Base-by-base conservation (phyloP, 2,797 vertebrate species). In the Pterois miles region DNA sequence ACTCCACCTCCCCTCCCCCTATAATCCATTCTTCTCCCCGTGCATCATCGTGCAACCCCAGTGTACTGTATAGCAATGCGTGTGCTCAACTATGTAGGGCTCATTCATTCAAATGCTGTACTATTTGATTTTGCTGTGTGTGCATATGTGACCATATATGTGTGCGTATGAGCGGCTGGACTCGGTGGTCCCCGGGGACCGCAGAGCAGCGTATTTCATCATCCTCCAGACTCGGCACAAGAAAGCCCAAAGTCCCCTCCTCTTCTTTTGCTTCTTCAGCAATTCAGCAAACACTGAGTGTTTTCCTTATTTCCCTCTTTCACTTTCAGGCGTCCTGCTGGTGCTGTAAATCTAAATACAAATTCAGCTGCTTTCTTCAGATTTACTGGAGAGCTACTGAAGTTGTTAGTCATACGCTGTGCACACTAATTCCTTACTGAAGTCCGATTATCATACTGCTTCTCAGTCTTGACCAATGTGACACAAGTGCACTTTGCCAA, bases 181-280 rank as follows among this genome's bases (percentile, higher is more conserved):
- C 76, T 69, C 66, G 6, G 67, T 18, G 62, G 59, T 87, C 88
- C 84, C 83, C 7, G 1, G 80, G 75, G 90, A 76, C 71, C 12
- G n/a, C 82, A 73, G 53, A 89, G 83, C 80, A 86, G 80, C 85
- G 81, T 59, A 86, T 92, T 93, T 91, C 82, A 92, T 92, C 93
- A 89, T 89, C 71, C 81, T 53, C 83, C 53, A 88, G 88, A 87
- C 74, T 81, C 50, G 53, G 58, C 59, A 81, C 59, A 23, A 83
- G 76, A 76, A 85, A 86, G 43, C 68, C 36, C 36, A 62, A 81
- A 85, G 86, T 87, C 85, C 78, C 84, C 77, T 69, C 69, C 72
- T 82, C 57, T 78, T 76, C 29, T 89, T 88, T 80, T 90, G 90
- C 90, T 74, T 88, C 78, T 75, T 93, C 90, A 92, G 91, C 92